Evolutionary conservation across 2,113 vertebrate species (phyloP), one percentile per base, ranked within the genome.

Genomic region (Crotalus viridis): DNA sequence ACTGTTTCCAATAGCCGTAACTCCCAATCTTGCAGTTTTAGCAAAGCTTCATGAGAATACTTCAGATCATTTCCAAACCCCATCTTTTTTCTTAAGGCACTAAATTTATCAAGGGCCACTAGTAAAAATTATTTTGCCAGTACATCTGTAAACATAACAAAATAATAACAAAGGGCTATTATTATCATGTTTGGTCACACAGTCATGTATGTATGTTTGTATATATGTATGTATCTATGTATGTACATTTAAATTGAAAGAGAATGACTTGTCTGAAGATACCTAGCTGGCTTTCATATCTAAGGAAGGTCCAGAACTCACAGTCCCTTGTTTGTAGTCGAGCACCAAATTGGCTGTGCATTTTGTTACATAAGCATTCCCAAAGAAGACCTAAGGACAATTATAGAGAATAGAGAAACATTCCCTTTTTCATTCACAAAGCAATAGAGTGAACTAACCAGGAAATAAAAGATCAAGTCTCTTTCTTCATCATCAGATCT

Each of bases 21-120:
- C 94, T 99, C 99, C 98, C 99, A 99, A 96, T 99, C 99, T 98
- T 99, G 99, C 93, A 99, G 98, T 97, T 99, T 99, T 96, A 99
- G 96, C 93, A 99, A 98, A 94, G 99, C 99, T 96, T 99, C 99
- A 52, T 99, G 99, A 94, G 99, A 99, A 97, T 98, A 98, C 94
- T 98, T 98, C 96, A 99, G 96, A 94, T 99, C 99, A 96, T 97
- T 98, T 97, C 99, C 99, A 96, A 99, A 99, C 92, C 99, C 99
- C 99, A 99, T 99, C 94, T 98, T 92, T 98, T 95, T 94, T 43
- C 74, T 81, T 97, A 98, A 98, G 97, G 98, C 97, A 98, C 97
- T 96, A 93, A 95, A 96, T 97, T 95, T 92, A 92, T 43, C 95
- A 96, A 95, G 93, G 94, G 88, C 93, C 89, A 93, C 95, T 96